Percentiles rank a stretch among this genome's conserved stretches.
Evolutionary conservation across 2,113 vertebrate genomes (phyloP).

Genomic region (Panthera uncia): DNA sequence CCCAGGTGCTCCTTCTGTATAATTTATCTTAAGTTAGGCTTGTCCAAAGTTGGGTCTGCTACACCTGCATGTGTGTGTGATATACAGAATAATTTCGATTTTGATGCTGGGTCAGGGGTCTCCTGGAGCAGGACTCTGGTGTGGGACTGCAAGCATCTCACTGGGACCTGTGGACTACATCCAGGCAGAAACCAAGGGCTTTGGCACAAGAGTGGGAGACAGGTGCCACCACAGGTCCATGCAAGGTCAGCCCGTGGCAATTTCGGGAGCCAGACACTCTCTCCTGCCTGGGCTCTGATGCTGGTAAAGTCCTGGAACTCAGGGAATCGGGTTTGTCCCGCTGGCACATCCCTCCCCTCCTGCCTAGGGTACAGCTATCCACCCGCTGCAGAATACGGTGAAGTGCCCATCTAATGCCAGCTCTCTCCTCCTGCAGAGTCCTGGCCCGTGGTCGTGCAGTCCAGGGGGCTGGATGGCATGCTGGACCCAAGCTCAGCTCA

Average conservation of each 20-base stretch:
- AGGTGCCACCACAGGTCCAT: not conserved
- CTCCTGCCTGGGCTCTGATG: not conserved
- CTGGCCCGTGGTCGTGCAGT: constrained; percentile 64
- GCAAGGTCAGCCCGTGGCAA: not conserved
- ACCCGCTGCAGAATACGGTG: not conserved
- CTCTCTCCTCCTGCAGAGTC: constrained; percentile 55
- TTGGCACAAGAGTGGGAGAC: not conserved
- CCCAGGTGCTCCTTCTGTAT: not conserved
- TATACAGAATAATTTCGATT: not conserved
- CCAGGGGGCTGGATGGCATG: constrained; percentile 84
- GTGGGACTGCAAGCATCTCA: not conserved
- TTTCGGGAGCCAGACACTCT: not conserved
- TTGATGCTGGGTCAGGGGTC: not conserved
- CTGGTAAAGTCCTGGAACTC: not conserved
- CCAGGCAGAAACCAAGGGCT: not conserved
- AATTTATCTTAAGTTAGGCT: not conserved
- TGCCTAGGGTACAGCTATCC: not conserved
- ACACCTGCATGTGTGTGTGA: not conserved
- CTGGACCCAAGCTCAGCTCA: constrained; percentile 82
- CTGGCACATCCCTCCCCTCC: not conserved
- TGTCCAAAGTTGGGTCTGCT: not conserved
- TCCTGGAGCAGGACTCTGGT: not conserved
- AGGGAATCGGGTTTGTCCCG: not conserved
- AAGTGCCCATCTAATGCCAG: not conserved
- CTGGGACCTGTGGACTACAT: not conserved